Evolutionary conservation across 2,888 invertebrate genomes (phyloP), one percentile per base, ranked within the genome.

Genomic region (Cryptophagus acutangulus): DNA sequence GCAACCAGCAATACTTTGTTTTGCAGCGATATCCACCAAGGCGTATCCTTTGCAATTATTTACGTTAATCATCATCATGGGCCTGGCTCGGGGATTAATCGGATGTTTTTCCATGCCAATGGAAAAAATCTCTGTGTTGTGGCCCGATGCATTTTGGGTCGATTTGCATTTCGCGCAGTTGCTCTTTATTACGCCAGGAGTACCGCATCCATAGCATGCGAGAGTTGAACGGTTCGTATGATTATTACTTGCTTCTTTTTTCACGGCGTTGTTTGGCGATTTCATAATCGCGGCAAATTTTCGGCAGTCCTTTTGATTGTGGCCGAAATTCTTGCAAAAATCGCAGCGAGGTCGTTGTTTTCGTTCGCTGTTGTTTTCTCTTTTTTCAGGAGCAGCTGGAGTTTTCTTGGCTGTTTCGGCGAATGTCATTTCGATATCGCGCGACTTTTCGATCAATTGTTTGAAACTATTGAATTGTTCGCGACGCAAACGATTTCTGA

Each of bases 281-380:
- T 2, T 17, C 8, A n/a, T 17, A 12, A 28, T 31, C 17, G 37
- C 20, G 16, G 37, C 39, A 17, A 37, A 38, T 37, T 40, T 40
- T 3, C 36, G 36, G 38, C 40, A 40, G 4, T 38, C 40, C n/a
- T 13, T 13, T 10, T 40, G 20, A 3, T 6, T 8, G 16, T 40
- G 40, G 3, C 40, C 40, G 25, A 12, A 40, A 15, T 25, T 17
- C 9, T 39, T 39, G 40, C 40, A 40, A 20, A 24, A 40, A 10
- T 40, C 20, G 14, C 40, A 40, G 3, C 15, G 38, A 5, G 25
- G 35, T 40, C 40, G 15, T 4, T 10, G 15, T 36, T 38, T 38
- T 16, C n/a, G 34, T 17, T 17, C 17, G 10, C 9, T 6, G 5
- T 3, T 9, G 3, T 20, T 40, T 3, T 18, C 25, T 4, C 3